Evolutionary conservation across 2,797 vertebrate genomes (phyloP), one percentile per base, ranked within the genome.

Genomic region (Malurus splendens): DNA sequence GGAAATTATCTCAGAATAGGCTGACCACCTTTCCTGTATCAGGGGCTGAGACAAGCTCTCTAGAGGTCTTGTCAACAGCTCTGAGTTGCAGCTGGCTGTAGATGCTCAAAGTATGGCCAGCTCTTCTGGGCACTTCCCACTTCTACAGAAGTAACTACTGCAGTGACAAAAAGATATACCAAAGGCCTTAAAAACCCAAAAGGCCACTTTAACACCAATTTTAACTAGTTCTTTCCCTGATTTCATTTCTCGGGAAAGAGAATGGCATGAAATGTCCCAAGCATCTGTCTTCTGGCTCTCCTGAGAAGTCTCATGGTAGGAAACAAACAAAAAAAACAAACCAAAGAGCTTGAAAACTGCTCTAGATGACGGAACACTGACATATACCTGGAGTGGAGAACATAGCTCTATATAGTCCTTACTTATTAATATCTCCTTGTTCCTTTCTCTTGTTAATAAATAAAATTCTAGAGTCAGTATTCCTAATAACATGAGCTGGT

Each of bases 11-110:
- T 89, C 79, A 55, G 62, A 61, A 54, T 1, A 78, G 41, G 85
- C 64, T 86, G 79, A 59, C 12, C 59, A 54, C 41, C 71, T 66
- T 51, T 86, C 25, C 73, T 61, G 3, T 89, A 90, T 92, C 93
- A 89, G 71, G 80, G 44, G 70, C 66, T 82, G 77, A 66, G 32
- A 89, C n/a, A 89, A 81, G 45, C 56, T 78, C 76, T 83, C 52
- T 78, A 82, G 51, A 78, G 80, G n/a, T 70, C 80, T 62, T 81
- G 92, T 94, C 94, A 92, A 83, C 92, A 94, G 52, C 70, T 83
- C 18, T 18, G 48, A 83, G 48, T 27, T 38, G 60, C 59, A 72
- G 73, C 41, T 62, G 79, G 61, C 82, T 55, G 47, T 36, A 91
- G 28, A 82, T 56, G 39, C 36, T 59, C 23, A 2, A 68, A 65